Conservation (phyloP, 2,888 invertebrate species). For the Tachina lurida region DNA sequence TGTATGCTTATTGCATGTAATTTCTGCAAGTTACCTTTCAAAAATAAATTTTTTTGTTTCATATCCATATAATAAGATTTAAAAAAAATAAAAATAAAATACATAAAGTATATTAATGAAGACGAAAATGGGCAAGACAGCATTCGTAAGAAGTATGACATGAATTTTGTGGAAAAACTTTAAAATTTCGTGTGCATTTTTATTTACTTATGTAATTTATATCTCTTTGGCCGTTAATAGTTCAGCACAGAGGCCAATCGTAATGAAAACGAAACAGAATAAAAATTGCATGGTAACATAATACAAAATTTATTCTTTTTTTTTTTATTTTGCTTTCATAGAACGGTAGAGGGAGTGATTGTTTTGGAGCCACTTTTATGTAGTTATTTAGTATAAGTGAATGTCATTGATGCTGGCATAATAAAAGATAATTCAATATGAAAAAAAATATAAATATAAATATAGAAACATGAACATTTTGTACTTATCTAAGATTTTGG, state of each 20-base stretch:
- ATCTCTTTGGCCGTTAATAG: slow-evolving; percentile 56
- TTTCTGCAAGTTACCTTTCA: background rate
- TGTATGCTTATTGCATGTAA: background rate
- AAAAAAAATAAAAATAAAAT: background rate
- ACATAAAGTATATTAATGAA: slow-evolving; percentile 27
- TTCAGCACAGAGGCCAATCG: slow-evolving; percentile 60
- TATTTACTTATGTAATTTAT: slow-evolving; percentile 49
- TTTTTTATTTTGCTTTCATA: background rate
- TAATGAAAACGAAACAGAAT: slow-evolving; percentile 53
- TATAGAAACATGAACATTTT: slow-evolving; percentile 45
- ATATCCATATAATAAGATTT: slow-evolving; percentile 18
- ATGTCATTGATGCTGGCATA: slow-evolving; percentile 58
- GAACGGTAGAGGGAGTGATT: slow-evolving; percentile 58
- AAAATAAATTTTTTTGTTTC: slow-evolving; percentile 12
- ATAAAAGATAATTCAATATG: slow-evolving; percentile 53
- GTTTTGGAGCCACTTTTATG: slow-evolving; percentile 15
- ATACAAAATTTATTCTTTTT: slow-evolving; percentile 29
- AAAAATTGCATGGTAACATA: slow-evolving; percentile 50
- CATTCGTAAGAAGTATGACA: slow-evolving; percentile 8
- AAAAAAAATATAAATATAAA: slow-evolving; percentile 12
- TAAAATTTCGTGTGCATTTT: slow-evolving; percentile 18
- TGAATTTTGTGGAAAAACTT: slow-evolving; percentile 52
- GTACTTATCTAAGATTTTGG: slow-evolving; percentile 13
- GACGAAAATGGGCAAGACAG: slow-evolving; percentile 55
- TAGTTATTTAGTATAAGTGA: slow-evolving; percentile 35